phyloP scores from a whole-genome alignment of 92 coral and sea anemone genomes.

The Virgularia gustaviana region DNA sequence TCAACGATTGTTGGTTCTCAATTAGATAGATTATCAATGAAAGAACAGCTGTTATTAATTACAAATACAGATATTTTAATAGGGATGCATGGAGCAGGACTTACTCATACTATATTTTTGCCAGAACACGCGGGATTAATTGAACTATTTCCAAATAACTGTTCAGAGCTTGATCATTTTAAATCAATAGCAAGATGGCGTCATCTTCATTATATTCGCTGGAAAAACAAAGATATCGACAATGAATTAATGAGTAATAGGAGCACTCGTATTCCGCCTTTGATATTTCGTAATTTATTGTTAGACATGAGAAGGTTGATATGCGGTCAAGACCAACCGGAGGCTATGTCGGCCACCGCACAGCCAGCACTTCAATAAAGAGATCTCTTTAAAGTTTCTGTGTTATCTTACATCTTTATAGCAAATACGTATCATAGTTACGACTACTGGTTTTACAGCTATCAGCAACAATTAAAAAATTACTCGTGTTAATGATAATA shows the following conservation, averaged over 20 bases:
- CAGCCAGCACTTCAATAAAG: no score
- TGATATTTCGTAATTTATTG: background rate
- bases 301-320: background rate
- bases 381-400: no score
- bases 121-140: background rate
- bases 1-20: background rate
- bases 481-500: no score
- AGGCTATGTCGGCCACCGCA: no score
- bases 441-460: no score
- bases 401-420: no score
- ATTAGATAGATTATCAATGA: background rate
- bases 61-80: background rate
- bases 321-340: no score
- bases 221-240: background rate
- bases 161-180: slow-evolving; percentile 1
- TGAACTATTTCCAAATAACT: background rate
- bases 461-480: no score
- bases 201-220: background rate
- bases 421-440: no score
- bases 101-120: background rate
- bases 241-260: background rate
- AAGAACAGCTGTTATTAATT: background rate
- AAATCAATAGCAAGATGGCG: background rate
- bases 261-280: background rate
- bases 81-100: slow-evolving; percentile 6